Conservation (phyloP, 2,888 invertebrate genomes). For the Hirtodrosophila alboralis region DNA sequence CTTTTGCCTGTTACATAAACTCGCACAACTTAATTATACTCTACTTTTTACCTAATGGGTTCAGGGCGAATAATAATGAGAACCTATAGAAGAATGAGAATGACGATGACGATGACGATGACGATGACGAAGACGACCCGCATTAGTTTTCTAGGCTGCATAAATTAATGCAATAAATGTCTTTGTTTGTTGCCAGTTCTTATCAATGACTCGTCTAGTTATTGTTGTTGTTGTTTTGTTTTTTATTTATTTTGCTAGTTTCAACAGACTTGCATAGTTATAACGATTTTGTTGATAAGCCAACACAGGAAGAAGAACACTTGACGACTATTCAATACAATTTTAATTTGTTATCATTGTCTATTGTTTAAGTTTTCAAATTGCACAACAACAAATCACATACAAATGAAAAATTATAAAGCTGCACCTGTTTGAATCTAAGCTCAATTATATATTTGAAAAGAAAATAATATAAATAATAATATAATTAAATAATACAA, state of each 20-base stretch:
- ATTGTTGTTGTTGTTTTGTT: slow-evolving; percentile 19
- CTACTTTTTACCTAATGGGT: too few relatives aligned
- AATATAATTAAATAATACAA: too few relatives aligned
- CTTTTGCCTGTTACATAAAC: too few relatives aligned
- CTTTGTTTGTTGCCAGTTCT: slow-evolving; percentile 56
- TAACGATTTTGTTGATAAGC: slow-evolving; percentile 54
- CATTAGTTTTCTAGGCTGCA: slow-evolving; percentile 38
- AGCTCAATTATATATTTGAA: too few relatives aligned
- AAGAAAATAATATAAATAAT: too few relatives aligned
- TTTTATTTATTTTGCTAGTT: slow-evolving; percentile 14
- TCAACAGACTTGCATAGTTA: too few relatives aligned
- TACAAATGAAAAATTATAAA: too few relatives aligned
- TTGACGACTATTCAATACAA: slow-evolving; percentile 27
- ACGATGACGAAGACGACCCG: slow-evolving; percentile 28
- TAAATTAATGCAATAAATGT: slow-evolving; percentile 58
- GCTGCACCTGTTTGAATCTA: too few relatives aligned
- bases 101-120: background rate
- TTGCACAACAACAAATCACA: slow-evolving; percentile 14
- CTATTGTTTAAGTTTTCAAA: background rate
- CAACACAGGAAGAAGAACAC: slow-evolving; percentile 23
- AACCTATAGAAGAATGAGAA: slow-evolving; percentile 4
- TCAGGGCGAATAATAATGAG: background rate
- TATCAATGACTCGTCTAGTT: slow-evolving; percentile 39
- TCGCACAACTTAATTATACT: too few relatives aligned
- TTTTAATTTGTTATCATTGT: slow-evolving; percentile 42